Evolutionary conservation across 37 sponge, comb jelly and placozoan species (phyloP), one percentile per base, ranked within the genome.

Genomic region (Spongia lamella): DNA sequence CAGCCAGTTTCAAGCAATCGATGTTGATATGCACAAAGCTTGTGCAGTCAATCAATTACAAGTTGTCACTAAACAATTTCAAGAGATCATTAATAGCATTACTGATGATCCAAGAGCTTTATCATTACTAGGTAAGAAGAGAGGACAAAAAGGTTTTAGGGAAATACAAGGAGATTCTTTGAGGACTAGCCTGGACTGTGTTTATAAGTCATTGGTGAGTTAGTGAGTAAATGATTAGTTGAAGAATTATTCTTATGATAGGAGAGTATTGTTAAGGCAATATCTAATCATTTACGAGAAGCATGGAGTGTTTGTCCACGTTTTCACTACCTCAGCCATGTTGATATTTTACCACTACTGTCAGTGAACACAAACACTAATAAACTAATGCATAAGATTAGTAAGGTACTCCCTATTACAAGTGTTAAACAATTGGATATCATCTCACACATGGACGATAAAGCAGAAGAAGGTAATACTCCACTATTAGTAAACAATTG

Each of bases 101-200:
- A 64, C 47, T 3, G 75, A 59, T 3, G 91, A 90, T 47, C 70
- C 79, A 4, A 51, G 79, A 24, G 78, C 78, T 7, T 43, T 86
- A 16, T 82, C 83, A 22, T 75, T 90, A 29, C 65, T 90, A 3
- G 61, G 40, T 35, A 90, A 82, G 74, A 72, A 61, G 38, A 33
- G 74, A 37, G 90, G 90, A n/a, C 71, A 76, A 65, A 81, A 78
- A 61, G 91, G 91, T 19, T 63, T 66, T 32, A 70, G 91, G 59
- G 91, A 90, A 22, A 35, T 90, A 38, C 91, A 90, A 39, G 91
- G 91, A n/a, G 79, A 77, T 19, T 16, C 53, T 2, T 68, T 90
- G 20, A 90, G 83, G 53, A 17, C 37, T n/a, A 50, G 35, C 22
- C 51, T 82, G n/a, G 33, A 81, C 15, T 56, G 20, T 27, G 34